Evolutionary conservation across 2,797 vertebrate species (phyloP).

Genomic region (Apogon hyalosoma): DNA sequence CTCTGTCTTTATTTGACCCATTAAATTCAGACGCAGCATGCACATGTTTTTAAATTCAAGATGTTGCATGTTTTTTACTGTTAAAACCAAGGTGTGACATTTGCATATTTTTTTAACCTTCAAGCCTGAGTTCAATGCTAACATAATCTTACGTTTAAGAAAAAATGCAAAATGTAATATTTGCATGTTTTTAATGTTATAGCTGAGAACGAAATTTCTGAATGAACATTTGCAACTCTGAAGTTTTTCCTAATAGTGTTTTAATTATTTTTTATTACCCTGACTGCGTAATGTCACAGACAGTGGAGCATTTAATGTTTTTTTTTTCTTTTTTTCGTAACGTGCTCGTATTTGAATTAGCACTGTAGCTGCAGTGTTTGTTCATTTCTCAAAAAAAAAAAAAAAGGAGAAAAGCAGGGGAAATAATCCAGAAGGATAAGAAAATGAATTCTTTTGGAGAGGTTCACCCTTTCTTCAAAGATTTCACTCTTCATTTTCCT

Average conservation of each 20-base stretch:
- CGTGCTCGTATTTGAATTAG: not conserved
- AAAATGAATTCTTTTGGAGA: not conserved
- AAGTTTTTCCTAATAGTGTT: too few species aligned
- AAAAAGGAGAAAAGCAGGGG: not conserved
- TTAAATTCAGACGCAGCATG: too few species aligned
- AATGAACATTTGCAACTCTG: too few species aligned
- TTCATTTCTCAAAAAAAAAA: not conserved
- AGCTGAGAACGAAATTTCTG: too few species aligned
- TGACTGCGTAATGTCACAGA: conserved; percentile 9
- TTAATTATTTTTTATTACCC: not conserved
- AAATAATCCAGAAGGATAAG: not conserved
- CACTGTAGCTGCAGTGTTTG: not conserved
- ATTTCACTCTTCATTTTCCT: not conserved
- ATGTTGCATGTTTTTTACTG: too few species aligned
- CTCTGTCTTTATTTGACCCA: not conserved
- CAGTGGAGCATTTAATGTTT: not conserved
- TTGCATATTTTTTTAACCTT: too few species aligned
- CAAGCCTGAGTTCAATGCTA: too few species aligned
- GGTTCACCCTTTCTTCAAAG: not conserved
- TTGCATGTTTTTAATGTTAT: too few species aligned
- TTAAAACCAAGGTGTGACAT: too few species aligned
- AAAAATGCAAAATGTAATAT: too few species aligned
- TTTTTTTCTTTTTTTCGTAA: not conserved
- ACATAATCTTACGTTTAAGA: too few species aligned
- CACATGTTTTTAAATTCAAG: too few species aligned